Evolutionary conservation across 1,140 invertebrate species (phyloP).

Genomic region (Geopemphigus sp.): DNA sequence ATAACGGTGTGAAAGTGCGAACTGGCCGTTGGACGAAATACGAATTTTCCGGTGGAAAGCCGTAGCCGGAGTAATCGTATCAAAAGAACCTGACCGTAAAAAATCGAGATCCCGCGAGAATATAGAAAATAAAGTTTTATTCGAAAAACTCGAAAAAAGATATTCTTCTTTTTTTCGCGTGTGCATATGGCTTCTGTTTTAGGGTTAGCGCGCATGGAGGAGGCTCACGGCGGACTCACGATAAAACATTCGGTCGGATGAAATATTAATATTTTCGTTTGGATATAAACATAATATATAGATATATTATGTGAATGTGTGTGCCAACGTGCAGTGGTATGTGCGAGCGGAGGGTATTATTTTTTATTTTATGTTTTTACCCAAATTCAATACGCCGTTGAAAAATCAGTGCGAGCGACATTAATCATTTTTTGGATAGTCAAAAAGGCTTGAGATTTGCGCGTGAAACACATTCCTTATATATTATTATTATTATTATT

Average conservation of each 20-base stretch:
- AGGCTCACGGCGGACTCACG: background rate
- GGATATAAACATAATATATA: conserved; percentile 22
- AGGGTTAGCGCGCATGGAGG: background rate
- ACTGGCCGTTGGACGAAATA: too few relatives aligned
- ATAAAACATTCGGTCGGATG: conserved; percentile 23
- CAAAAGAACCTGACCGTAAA: too few relatives aligned
- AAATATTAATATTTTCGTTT: conserved; percentile 38
- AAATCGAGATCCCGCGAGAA: background rate
- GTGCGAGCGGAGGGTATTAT: background rate
- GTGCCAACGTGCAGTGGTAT: too few relatives aligned
- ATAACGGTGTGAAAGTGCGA: too few relatives aligned
- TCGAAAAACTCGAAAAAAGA: background rate
- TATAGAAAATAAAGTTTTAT: background rate
- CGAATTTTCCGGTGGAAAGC: too few relatives aligned
- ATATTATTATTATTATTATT: too few relatives aligned
- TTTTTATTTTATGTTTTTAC: background rate
- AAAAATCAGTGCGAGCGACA: conserved; percentile 16
- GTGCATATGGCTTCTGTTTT: background rate
- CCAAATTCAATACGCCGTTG: conserved; percentile 17
- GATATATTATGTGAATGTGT: background rate
- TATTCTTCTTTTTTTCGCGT: background rate
- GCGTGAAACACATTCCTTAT: background rate
- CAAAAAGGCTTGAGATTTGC: conserved; percentile 35
- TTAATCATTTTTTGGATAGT: conserved; percentile 33
- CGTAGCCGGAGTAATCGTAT: too few relatives aligned